phyloP scores from a whole-genome alignment of 2,113 vertebrate species.

The Alligator sinensis region DNA sequence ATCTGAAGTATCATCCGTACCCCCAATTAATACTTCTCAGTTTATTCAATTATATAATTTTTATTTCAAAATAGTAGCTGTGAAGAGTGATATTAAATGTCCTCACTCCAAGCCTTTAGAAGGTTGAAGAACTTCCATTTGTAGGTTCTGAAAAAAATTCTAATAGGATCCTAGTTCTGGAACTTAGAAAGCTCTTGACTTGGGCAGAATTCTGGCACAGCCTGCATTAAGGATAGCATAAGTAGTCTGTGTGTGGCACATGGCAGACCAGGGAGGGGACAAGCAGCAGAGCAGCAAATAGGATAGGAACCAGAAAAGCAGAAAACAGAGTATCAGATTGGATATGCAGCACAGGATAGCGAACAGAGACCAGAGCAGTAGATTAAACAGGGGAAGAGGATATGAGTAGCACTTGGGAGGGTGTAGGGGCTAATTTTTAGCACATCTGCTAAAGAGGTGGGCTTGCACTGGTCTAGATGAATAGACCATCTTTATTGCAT shows the following conservation, averaged over 20 bases:
- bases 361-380: too few species aligned
- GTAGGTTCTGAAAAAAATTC: neutral
- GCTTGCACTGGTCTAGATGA: neutral
- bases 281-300: too few species aligned
- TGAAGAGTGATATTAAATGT: neutral
- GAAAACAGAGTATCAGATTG: too few species aligned
- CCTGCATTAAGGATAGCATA: too few species aligned
- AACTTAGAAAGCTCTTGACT: slow-evolving; percentile 11
- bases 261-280: too few species aligned
- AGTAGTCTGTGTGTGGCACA: too few species aligned
- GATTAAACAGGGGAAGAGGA: too few species aligned
- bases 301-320: too few species aligned
- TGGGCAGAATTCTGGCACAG: neutral
- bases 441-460: too few species aligned
- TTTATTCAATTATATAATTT: neutral
- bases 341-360: too few species aligned
- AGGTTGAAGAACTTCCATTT: neutral
- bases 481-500: slow-evolving; percentile 5
- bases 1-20: neutral
- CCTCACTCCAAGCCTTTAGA: neutral
- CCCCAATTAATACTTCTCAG: neutral
- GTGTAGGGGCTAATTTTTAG: too few species aligned
- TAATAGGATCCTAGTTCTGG: neutral
- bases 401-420: too few species aligned
- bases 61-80: neutral